Evolutionary conservation across 2,797 vertebrate genomes (phyloP).

Genomic region (Tragopan temminckii): DNA sequence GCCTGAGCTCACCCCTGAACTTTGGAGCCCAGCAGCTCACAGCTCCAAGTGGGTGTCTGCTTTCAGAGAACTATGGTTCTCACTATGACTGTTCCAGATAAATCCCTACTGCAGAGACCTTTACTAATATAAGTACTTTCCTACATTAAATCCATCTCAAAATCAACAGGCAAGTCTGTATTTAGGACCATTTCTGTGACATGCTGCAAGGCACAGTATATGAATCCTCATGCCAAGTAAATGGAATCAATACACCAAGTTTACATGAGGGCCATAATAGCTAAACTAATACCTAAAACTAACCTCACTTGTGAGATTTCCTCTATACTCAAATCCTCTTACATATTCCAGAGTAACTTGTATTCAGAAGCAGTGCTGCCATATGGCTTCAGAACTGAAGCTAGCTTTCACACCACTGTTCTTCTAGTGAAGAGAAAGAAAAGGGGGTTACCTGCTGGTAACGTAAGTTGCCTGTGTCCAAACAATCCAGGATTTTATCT

Average conservation of each 20-base stretch:
- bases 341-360: neutral
- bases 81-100: neutral
- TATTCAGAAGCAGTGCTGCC: neutral
- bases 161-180: neutral
- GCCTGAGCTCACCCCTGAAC: neutral
- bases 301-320: neutral
- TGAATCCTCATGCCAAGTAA: neutral
- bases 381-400: neutral
- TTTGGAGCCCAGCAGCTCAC: neutral
- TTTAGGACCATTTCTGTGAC: neutral
- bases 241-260: neutral
- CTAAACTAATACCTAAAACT: neutral
- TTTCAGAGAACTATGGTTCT: neutral
- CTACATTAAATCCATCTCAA: neutral
- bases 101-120: neutral
- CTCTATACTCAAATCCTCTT: neutral
- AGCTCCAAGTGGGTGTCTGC: neutral
- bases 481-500: neutral
- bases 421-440: neutral
- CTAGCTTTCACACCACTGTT: neutral
- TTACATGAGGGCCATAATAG: rapidly evolving
- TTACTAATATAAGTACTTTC: neutral
- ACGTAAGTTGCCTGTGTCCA: neutral
- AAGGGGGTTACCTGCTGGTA: neutral
- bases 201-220: neutral